A percentile compares a stretch with the other conserved stretches of the same genome.
Conservation (phyloP, 2,888 invertebrate genomes). For the Lottia gigantea region DNA sequence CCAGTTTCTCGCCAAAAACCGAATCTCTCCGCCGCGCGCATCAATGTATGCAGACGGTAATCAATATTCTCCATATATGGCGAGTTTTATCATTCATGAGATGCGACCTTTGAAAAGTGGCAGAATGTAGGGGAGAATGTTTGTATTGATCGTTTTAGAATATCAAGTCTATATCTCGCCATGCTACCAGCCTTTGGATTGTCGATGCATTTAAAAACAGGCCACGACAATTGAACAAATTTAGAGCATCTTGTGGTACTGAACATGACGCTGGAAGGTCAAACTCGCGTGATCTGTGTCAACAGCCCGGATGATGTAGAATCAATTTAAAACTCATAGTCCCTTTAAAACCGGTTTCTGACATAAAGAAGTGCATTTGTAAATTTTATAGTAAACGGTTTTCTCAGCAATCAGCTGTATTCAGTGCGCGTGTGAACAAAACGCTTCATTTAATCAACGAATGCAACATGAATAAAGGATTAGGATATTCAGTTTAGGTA, state of each 20-base stretch:
- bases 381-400: too few relatives aligned
- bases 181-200: not conserved
- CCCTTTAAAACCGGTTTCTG: conserved; percentile 1
- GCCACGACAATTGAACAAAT: conserved; percentile 5
- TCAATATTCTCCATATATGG: conserved; percentile 11
- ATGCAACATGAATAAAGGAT: too few relatives aligned
- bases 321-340: not conserved
- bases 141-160: too few relatives aligned
- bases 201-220: not conserved
- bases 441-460: too few relatives aligned
- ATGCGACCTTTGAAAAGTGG: conserved; percentile 4
- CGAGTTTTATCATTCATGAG: conserved; percentile 11
- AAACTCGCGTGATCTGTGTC: conserved; percentile 5
- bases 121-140: not conserved
- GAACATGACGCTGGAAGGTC: not conserved
- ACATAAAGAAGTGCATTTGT: too few relatives aligned
- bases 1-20: not conserved
- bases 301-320: not conserved
- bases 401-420: too few relatives aligned
- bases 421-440: too few relatives aligned
- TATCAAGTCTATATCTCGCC: too few relatives aligned
- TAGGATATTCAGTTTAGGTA: too few relatives aligned
- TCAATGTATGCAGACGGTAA: conserved; percentile 2
- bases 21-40: not conserved
- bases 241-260: not conserved